Base-by-base conservation (phyloP, 2,888 invertebrate species). In the Notocelia uddmanniana region DNA sequence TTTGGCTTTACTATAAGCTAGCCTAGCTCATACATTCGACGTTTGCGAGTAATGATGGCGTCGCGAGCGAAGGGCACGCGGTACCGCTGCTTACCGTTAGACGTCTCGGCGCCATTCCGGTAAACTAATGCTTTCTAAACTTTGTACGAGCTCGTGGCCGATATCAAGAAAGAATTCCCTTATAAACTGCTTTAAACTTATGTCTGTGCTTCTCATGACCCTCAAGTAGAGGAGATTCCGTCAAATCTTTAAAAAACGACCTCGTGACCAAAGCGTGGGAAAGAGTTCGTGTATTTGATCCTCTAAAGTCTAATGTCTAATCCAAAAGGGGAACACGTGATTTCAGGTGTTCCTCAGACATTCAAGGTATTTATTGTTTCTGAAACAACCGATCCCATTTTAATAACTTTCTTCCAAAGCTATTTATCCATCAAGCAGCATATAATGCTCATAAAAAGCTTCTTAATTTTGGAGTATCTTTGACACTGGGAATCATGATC, bases 11-110 rank as follows among this genome's bases (percentile, higher is more conserved):
- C 31, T 31, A 8, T 37, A 13, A 37, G 37, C 37, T 37, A 37
- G 13, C n/a, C n/a, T 31, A 6, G 31, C 31, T 31, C 31, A 2
- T 5, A 6, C 13, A n/a, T 45, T 3, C 45, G 45, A 45, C 45
- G 57, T 57, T 31, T 57, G 6, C 26, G 9, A 69, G 45, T 45
- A 45, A 45, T n/a, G 45, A 13, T 77, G 76, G 74, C 75, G 75
- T 69, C 76, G 77, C 75, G 74, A 68, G 76, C 55, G 62, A 54
- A 69, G 76, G 77, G 79, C 75, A 67, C 63, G 76, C 74, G 73
- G 83, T 85, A 84, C 86, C 85, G 85, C 81, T 82, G 83, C 83
- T 87, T 83, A 87, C 88, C 88, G 89, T 88, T 88, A 88, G 83
- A 63, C 48, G 57, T 26, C 26, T 10, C 57, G 57, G 26, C 57